phyloP scores from a whole-genome alignment of 1,140 invertebrate genomes.

The Alviniconcha marisindica region DNA sequence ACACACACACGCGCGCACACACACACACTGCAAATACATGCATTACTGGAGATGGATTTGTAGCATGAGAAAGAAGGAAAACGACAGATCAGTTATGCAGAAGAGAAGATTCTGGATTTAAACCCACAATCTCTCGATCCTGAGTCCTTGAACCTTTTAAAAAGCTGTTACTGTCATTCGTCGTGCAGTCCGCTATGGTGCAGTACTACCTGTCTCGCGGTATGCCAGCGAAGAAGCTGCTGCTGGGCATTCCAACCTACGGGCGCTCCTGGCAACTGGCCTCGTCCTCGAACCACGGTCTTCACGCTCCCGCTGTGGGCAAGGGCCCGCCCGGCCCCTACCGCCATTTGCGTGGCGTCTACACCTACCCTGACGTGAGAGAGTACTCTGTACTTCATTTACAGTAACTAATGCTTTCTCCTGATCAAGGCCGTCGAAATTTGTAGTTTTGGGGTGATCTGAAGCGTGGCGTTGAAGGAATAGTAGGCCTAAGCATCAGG shows the following conservation, averaged over 20 bases:
- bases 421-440: too few species aligned
- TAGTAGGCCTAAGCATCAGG: too few species aligned
- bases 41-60: too few species aligned
- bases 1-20: too few species aligned
- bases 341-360: conserved; percentile 45
- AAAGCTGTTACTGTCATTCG: background rate
- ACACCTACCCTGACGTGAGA: conserved; percentile 54
- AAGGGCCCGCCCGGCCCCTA: conserved; percentile 79
- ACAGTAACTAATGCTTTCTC: too few species aligned
- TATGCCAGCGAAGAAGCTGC: conserved; percentile 86
- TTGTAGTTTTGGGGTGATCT: too few species aligned
- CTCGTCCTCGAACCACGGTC: conserved; percentile 80
- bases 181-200: conserved; percentile 55
- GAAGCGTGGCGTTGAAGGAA: too few species aligned
- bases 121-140: background rate
- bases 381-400: too few species aligned
- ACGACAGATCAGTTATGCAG: background rate
- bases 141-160: too few species aligned
- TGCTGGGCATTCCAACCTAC: conserved; percentile 92
- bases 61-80: background rate
- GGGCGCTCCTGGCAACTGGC: conserved; percentile 90
- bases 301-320: conserved; percentile 85
- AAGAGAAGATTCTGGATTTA: background rate
- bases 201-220: conserved; percentile 84
- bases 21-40: too few species aligned